Base-by-base conservation (phyloP, 2,797 vertebrate species). In the Pantherophis vulpinus region DNA sequence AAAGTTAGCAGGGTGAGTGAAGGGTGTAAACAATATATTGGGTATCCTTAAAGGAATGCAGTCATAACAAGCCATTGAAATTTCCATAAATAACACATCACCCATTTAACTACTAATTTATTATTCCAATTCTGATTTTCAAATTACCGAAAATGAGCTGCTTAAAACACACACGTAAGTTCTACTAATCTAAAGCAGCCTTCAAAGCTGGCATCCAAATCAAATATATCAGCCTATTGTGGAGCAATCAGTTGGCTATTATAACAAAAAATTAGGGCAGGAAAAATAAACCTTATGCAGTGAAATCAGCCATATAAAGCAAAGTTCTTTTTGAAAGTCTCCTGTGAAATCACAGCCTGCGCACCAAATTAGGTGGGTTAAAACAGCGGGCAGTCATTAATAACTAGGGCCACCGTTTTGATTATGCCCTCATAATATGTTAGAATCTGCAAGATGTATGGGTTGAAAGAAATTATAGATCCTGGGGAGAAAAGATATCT, bases 211-310 rank as follows among this genome's bases (percentile, higher is more conserved):
- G 63, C 87, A 92, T 95, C 94, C 93, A 92, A 94, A 94, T 96
- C 94, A 94, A 97, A 97, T 91, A 91, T 95, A 95, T 90, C 96
- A 87, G 95, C 95, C 97, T 96, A 97, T 96, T 94, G 89, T 96
- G 94, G 96, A 96, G 96, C 94, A 96, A 97, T 97, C 96, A 95
- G 95, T 94, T 96, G 97, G 96, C 97, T 97, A 96, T 96, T 97
- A 94, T 93, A 96, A 96, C 94, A 96, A 96, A 94, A 93, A 93
- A 97, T 95, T 92, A 96, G 94, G 96, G 96, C 56, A 92, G 79
- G 94, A 97, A 97, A 97, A 97, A 96, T 95, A 97, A 98, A 96
- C 91, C 89, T 96, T 96, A 94, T 93, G 91, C 91, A 91, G 92
- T 95, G 89, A 96, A 96, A 96, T 95, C 94, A 96, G 94, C 91